Base-by-base conservation (phyloP, 2,797 vertebrate species). In the Vireo griseus region DNA sequence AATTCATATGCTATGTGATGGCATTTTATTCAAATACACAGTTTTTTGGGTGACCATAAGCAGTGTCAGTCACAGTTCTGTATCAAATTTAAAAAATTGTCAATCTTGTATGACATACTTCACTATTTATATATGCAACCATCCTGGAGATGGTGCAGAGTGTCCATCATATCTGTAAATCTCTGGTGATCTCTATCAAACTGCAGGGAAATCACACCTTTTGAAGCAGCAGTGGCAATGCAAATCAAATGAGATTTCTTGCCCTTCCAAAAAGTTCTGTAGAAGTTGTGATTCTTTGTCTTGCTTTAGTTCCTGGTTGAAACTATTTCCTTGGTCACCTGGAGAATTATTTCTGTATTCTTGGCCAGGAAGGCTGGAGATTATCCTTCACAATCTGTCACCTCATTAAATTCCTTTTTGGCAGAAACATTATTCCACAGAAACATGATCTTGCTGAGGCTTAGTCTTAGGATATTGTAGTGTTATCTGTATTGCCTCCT, bases 101-200 rank as follows among this genome's bases (percentile, higher is more conserved):
- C 33, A 24, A 0, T 33, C 9, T 39, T 6, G 1, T 19, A 24
- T 13, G 29, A 16, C 10, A 16, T 26, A 10, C 25, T 79, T 71
- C 28, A 40, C 11, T n/a, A 15, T 25, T 86, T 35, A 25, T 58
- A 10, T 47, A 29, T n/a, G 20, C 10, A 72, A 8, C 13, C 6
- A 21, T 16, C 39, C 58, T 3, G 3, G 48, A 76, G 44, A 58
- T 8, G 19, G 13, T 52, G n/a, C 67, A 17, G 18, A 54, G 11
- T 31, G 26, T 24, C 42, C n/a, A 37, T 39, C 31, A 35, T 12
- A 24, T 12, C 47, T 8, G 10, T 48, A 52, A 71, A n/a, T 25
- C 8, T 1, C 18, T 61, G 47, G 21, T 19, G 21, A 24, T 29
- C n/a, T 15, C 5, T 9, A 35, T 40, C 12, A 25, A 74, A 39